phyloP scores from a whole-genome alignment of 2,888 invertebrate genomes.

The Suillia variegata region DNA sequence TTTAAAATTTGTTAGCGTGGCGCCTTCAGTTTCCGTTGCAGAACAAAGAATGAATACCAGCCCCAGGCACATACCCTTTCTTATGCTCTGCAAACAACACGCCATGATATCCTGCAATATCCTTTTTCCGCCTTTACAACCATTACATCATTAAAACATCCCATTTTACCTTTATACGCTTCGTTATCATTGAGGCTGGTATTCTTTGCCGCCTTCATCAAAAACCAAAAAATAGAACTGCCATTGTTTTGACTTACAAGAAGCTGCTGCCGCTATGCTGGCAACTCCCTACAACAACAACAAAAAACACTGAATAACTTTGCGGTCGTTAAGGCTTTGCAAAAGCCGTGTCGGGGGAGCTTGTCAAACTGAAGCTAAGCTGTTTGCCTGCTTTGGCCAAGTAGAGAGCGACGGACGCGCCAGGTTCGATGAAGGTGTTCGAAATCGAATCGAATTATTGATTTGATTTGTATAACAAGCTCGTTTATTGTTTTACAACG shows the following conservation, averaged over 20 bases:
- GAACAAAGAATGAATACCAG: no score
- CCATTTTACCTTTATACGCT: background rate
- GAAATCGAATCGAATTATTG: conserved; percentile 46
- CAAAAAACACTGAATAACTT: conserved; percentile 9
- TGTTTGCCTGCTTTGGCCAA: background rate
- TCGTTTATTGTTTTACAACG: conserved; percentile 59
- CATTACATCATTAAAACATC: background rate
- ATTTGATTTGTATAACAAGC: conserved; percentile 60
- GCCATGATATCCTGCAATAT: background rate
- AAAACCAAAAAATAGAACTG: background rate
- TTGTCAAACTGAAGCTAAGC: background rate
- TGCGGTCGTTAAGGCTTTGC: conserved; percentile 29
- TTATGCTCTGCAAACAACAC: no score
- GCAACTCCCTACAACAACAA: conserved; percentile 14
- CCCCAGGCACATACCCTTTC: no score
- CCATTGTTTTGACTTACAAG: conserved; percentile 7
- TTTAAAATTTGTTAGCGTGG: no score
- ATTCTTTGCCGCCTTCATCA: background rate
- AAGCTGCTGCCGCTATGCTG: no score
- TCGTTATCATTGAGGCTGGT: background rate
- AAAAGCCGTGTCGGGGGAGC: background rate
- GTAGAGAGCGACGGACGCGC: no score
- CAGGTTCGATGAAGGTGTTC: conserved; percentile 30
- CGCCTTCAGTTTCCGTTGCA: no score
- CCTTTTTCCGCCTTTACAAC: background rate